phyloP scores from a whole-genome alignment of 92 coral and sea anemone species.

The Ricordea florida region DNA sequence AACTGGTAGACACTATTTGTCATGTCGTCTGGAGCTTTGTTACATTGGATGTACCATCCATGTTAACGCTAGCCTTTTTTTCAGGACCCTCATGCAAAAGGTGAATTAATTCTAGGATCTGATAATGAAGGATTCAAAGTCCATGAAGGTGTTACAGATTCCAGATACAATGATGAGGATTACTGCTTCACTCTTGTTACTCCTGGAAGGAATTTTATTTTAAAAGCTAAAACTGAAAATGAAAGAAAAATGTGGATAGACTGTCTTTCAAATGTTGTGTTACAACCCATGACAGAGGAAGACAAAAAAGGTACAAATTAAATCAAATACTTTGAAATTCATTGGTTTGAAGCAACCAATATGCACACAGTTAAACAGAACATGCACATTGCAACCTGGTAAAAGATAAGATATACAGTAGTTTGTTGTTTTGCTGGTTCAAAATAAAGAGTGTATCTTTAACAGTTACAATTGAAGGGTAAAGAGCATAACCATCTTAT shows the following conservation, averaged over 20 bases:
- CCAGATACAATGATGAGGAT: constrained; percentile 45
- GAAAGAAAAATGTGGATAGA: constrained; percentile 88
- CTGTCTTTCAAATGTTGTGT: constrained; percentile 56
- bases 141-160: constrained; percentile 53
- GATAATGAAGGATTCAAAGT: constrained; percentile 73
- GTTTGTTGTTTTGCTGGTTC: too few relatives aligned
- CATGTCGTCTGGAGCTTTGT: too few relatives aligned
- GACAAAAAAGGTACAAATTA: constrained; percentile 72
- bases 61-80: neutral
- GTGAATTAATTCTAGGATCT: constrained; percentile 87
- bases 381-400: too few relatives aligned
- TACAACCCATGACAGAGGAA: constrained; percentile 68
- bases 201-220: constrained; percentile 69
- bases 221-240: constrained; percentile 86
- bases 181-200: constrained; percentile 77
- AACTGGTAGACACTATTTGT: too few relatives aligned
- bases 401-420: too few relatives aligned
- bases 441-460: too few relatives aligned
- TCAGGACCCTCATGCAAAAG: constrained; percentile 84
- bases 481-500: too few relatives aligned
- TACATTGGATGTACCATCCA: too few relatives aligned
- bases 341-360: too few relatives aligned
- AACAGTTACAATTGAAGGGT: too few relatives aligned
- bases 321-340: too few relatives aligned
- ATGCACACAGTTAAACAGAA: too few relatives aligned